Evolutionary conservation across 1,140 invertebrate genomes (phyloP), one percentile per base, ranked within the genome.

Genomic region (Lordiphosa collinella): DNA sequence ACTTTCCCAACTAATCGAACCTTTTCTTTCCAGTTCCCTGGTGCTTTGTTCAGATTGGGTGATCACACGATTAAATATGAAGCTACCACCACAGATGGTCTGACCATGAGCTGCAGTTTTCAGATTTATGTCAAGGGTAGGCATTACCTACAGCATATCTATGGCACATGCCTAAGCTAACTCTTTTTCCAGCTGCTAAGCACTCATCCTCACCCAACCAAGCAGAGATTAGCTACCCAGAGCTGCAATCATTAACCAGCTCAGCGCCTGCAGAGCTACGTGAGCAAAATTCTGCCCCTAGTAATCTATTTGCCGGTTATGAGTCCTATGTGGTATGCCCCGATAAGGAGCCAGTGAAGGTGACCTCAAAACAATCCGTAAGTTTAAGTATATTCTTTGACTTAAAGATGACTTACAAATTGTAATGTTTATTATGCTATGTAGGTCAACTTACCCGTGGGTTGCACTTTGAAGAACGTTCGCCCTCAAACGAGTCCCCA

Each of bases 61-160:
- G 74, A 91, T 53, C 92, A 94, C 80, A 90, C 91, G 44, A 90
- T 94, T 13, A 91, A 90, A 59, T 94, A 93, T 73, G 90, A 93
- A 50, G 93, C 92, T 32, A 91, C 91, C 54, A 93, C 93, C 69
- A 90, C 90, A 13, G 90, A 92, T 50, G 93, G 92, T 56, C 91
- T 91, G 82, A 90, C 89, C 72, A 91, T 91, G 25, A 90, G 90
- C 56, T 94, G 93, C 87, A 91, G 90, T 72, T 93, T 94, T 86
- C 91, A 90, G 6, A 90, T 94, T 54, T 90, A 90, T 58, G 90
- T 94, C 29, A 90, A 90, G 89, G 89, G 92, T 93, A 52, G 60
- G 76, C 31, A 10, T 0, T 10, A n/a, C n/a, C n/a, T n/a, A n/a
- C n/a, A n/a, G n/a, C n/a, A 18, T 2, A 25, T 5, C 6, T 25